phyloP scores from a whole-genome alignment of 2,113 vertebrate genomes.

The Trogon melanurus region DNA sequence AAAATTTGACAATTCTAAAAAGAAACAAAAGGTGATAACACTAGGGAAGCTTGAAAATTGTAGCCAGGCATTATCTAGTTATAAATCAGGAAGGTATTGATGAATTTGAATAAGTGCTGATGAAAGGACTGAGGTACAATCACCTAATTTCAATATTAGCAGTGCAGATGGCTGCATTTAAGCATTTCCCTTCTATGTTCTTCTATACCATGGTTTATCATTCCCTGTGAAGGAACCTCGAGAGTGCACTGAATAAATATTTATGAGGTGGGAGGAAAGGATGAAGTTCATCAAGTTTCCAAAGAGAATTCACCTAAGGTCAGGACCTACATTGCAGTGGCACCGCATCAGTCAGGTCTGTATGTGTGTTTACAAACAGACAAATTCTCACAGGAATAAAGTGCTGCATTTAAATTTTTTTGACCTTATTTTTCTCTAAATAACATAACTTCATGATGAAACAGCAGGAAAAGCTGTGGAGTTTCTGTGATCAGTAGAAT shows the following conservation, averaged over 20 bases:
- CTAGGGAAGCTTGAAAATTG: rapidly evolving
- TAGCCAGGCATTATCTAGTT: not conserved
- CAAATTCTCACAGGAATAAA: not conserved
- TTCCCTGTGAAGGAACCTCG: rapidly evolving
- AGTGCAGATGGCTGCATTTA: not conserved
- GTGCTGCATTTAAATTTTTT: not conserved
- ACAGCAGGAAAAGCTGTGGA: not conserved
- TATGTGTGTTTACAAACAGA: not conserved
- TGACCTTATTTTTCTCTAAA: not conserved
- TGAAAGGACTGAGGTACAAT: not conserved
- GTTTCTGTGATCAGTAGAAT: not conserved
- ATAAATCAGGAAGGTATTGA: not conserved
- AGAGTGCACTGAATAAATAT: not conserved
- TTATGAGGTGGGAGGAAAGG: not conserved
- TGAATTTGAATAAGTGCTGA: not conserved
- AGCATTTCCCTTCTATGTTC: not conserved
- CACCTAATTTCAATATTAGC: not conserved
- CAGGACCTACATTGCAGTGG: not conserved
- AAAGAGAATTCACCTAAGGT: not conserved
- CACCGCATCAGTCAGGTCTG: not conserved
- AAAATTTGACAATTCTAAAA: not conserved
- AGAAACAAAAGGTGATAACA: not conserved
- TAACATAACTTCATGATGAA: not conserved
- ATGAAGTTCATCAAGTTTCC: not conserved
- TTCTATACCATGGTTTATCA: rapidly evolving